These are phyloP conservation scores for Limnodromus scolopaceus DNA, from an alignment of 2,797 vertebrate species.

Conservation along the genomic window DNA sequence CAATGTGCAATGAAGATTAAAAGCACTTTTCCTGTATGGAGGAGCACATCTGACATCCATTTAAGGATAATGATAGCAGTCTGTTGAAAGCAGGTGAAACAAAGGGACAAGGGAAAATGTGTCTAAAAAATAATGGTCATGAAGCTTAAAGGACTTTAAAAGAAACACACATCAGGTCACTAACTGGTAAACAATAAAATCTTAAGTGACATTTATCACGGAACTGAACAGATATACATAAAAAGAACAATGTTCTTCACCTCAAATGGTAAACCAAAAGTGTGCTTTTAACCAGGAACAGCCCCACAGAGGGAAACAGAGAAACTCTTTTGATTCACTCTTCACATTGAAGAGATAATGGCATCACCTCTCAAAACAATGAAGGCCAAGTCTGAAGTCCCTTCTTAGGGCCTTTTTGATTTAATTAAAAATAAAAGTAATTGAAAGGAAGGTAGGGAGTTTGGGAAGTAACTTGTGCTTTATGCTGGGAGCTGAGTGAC, in stretches of 20 bases:
- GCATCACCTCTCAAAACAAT: not conserved
- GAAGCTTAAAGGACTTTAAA: conserved; percentile 5
- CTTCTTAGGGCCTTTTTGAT: not conserved
- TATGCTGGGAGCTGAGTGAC: not conserved
- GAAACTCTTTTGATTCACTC: not conserved
- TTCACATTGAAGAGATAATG: not conserved
- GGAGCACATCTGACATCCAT: conserved; percentile 30
- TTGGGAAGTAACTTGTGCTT: not conserved
- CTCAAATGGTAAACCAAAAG: not conserved
- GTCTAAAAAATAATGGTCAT: conserved; percentile 5
- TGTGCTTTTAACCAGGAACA: not conserved
- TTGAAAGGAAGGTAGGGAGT: not conserved
- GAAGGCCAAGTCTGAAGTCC: not conserved
- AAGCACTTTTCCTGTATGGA: conserved; percentile 22
- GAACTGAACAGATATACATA: not conserved
- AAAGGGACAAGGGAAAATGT: conserved; percentile 18
- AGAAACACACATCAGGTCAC: not conserved
- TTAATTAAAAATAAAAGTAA: not conserved
- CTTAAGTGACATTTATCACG: not conserved
- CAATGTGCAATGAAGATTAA: conserved; percentile 58
- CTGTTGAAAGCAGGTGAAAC: conserved; percentile 42
- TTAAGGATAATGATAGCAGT: conserved; percentile 50
- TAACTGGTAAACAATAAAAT: not conserved
- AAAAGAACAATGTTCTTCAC: not conserved
- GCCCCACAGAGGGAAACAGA: not conserved